Percentiles rank a stretch among this genome's conserved stretches.
These are phyloP conservation scores for Euborellia annulipes DNA, from an alignment of 1,140 invertebrate species.

Conservation along the genomic window DNA sequence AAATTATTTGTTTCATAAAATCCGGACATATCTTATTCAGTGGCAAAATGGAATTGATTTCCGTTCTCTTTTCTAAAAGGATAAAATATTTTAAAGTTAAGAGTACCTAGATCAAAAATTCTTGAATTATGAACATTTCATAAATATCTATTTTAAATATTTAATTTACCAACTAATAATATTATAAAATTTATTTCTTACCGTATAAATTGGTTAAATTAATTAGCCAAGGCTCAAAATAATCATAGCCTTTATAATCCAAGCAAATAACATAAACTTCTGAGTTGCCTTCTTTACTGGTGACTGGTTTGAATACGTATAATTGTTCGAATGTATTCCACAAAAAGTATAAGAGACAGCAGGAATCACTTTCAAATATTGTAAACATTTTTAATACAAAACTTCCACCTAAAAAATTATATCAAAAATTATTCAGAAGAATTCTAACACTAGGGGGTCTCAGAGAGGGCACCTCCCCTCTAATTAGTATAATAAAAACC, in stretches of 20 bases:
- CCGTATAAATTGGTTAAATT: slow-evolving; percentile 33
- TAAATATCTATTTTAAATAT: background rate
- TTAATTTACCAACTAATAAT: background rate
- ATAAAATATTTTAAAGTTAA: too few relatives aligned
- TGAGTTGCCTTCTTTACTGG: slow-evolving; percentile 87
- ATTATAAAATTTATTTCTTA: background rate
- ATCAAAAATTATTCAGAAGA: background rate
- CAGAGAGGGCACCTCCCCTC: background rate
- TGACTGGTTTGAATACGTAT: slow-evolving; percentile 69
- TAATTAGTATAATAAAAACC: slow-evolving; percentile 21
- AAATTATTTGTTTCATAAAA: slow-evolving; percentile 51
- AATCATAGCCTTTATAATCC: slow-evolving; percentile 37
- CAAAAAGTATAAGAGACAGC: slow-evolving; percentile 67
- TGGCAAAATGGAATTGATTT: slow-evolving; percentile 37
- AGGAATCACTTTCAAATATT: slow-evolving; percentile 63
- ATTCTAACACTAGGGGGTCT: background rate
- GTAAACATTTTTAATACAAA: slow-evolving; percentile 91
- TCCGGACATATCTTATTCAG: slow-evolving; percentile 38
- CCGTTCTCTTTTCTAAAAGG: slow-evolving; percentile 16
- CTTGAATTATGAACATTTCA: too few relatives aligned
- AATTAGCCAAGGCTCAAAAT: slow-evolving; percentile 28
- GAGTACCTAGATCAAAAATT: background rate
- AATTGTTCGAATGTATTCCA: slow-evolving; percentile 56
- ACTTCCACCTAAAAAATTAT: slow-evolving; percentile 42
- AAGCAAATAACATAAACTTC: slow-evolving; percentile 77